These are phyloP conservation scores for Caenorhabditis sp. DNA, from an alignment of 2,888 invertebrate species.

Conservation along the genomic window DNA sequence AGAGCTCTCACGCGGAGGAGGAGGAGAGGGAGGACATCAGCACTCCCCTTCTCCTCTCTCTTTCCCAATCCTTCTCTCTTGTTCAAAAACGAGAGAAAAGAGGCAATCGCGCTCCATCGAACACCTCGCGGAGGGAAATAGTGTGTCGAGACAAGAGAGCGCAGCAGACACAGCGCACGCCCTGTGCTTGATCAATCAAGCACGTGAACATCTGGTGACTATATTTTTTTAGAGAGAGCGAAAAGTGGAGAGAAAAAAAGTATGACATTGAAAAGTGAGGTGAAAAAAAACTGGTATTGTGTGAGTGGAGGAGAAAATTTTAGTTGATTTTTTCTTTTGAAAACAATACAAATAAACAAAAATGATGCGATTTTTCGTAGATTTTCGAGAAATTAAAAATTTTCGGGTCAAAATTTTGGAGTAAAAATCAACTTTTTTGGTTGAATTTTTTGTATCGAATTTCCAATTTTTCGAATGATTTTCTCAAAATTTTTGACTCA, in stretches of 20 bases:
- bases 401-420: no score
- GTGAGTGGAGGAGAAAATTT: neutral
- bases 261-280: neutral
- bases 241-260: no score
- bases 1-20: neutral
- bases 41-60: neutral
- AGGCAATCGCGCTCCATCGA: neutral
- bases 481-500: no score
- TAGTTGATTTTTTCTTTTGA: neutral
- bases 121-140: neutral
- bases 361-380: neutral
- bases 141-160: no score
- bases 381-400: neutral
- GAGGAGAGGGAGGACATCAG: neutral
- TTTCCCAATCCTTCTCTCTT: no score
- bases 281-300: slow-evolving; percentile 43
- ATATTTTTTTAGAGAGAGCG: neutral
- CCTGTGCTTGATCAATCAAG: neutral
- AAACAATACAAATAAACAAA: neutral
- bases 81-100: no score
- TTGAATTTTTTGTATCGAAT: no score
- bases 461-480: no score
- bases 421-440: no score
- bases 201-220: slow-evolving; percentile 46
- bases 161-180: neutral